Evolutionary conservation across 2,797 vertebrate species (phyloP), one percentile per base, ranked within the genome.

Genomic region (Myotis myotis): DNA sequence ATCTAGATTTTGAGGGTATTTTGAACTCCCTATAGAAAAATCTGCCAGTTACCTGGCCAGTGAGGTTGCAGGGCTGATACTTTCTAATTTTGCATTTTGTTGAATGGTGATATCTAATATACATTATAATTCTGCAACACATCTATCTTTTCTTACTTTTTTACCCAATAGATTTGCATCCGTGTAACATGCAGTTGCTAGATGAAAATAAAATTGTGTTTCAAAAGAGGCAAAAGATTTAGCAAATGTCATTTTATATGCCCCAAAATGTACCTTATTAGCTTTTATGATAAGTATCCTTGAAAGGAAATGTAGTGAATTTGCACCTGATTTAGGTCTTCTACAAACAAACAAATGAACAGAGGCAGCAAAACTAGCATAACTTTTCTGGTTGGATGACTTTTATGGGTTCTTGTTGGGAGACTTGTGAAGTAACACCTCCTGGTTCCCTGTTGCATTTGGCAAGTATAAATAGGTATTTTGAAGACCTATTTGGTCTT

Each of bases 181-280:
- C 1, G 13, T 89, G 70, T 68, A 91, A 57, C 30, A 57, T 94
- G n/a, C 11, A 83, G 22, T 80, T 96, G 22, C 80, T 92, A 62
- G 36, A 80, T 86, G 51, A 87, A 92, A 95, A 79, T 9, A 91
- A 44, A 95, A 81, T 36, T 87, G 12, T 66, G 33, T 90, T 95
- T n/a, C 23, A 89, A 51, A 95, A 95, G 13, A 82, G 57, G 81
- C 51, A 74, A 78, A 92, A 91, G 62, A 91, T 74, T 93, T 91
- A 80, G 41, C 68, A 78, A 87, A 76, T 93, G 1, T 82, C 41
- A 87, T 36, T 95, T 83, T 74, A 49, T 62, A 81, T 75, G 55
- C 87, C 76, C 60, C 75, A 88, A 74, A 88, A 76, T 66, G 7
- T 60, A 91, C 75, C 23, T 76, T 53, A 68, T 17, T 53, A 62